Conservation (phyloP, 2,113 vertebrate genomes). For the Camelus bactrianus region DNA sequence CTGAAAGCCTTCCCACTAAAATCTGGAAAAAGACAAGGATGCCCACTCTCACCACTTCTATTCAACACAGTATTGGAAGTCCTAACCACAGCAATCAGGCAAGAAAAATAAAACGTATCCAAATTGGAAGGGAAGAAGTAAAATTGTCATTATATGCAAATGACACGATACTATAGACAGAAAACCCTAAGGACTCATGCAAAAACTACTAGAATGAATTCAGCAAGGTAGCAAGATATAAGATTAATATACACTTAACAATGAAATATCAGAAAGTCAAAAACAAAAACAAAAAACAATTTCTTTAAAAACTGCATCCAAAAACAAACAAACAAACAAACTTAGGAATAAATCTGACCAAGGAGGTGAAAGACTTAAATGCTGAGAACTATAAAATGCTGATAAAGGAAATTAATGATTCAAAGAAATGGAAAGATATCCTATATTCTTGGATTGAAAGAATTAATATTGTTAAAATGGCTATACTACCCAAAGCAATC, state of each 20-base stretch:
- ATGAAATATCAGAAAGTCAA: background rate
- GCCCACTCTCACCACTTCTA: background rate
- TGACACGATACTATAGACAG: background rate
- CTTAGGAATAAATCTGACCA: background rate
- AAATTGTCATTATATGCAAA: background rate
- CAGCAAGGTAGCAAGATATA: background rate
- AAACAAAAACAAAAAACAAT: no score
- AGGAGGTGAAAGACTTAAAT: background rate
- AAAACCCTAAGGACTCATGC: background rate
- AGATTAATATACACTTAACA: background rate
- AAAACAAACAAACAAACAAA: no score
- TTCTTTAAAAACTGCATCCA: background rate
- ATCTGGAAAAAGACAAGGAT: background rate
- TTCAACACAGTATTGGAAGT: background rate
- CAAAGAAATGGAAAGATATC: background rate
- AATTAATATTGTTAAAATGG: background rate
- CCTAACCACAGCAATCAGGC: background rate
- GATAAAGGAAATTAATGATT: background rate
- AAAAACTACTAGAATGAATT: background rate
- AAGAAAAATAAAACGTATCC: background rate
- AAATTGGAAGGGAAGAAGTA: background rate
- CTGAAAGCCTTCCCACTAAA: background rate
- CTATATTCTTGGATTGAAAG: background rate
- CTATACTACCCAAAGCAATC: background rate
- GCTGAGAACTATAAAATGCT: background rate